phyloP scores from a whole-genome alignment of 37 sponge, comb jelly and placozoan species.

The Axinella damicornis region DNA sequence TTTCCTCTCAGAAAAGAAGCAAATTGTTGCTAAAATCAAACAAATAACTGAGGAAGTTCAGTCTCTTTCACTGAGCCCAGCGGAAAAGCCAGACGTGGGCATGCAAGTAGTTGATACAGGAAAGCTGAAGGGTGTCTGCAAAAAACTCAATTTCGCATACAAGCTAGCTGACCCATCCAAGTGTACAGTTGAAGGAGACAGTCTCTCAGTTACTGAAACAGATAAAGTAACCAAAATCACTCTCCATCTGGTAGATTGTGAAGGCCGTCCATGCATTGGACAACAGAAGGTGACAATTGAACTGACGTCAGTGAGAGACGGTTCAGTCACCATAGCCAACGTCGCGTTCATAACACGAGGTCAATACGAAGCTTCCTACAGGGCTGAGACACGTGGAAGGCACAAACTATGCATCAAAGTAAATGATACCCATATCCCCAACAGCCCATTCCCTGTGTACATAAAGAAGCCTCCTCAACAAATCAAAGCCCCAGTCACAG shows the following conservation, averaged over 20 bases:
- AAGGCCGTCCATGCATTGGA: not conserved
- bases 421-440: not conserved
- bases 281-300: not conserved
- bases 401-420: constrained; percentile 5
- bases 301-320: not conserved
- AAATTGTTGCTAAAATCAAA: not conserved
- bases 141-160: not conserved
- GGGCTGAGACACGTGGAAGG: not conserved
- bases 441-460: not conserved
- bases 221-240: not conserved
- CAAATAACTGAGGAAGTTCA: not conserved
- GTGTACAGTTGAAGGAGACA: not conserved
- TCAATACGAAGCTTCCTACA: not conserved
- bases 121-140: not conserved
- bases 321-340: not conserved
- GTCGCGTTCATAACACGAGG: not conserved
- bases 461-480: not conserved
- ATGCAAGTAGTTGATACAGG: not conserved
- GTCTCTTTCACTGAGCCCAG: not conserved
- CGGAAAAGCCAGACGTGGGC: not conserved
- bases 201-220: not conserved
- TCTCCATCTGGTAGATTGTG: not conserved
- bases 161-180: not conserved
- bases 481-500: not conserved
- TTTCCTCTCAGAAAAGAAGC: not conserved